Evolutionary conservation across 2,888 invertebrate species (phyloP).

Genomic region (Gibbula magus): DNA sequence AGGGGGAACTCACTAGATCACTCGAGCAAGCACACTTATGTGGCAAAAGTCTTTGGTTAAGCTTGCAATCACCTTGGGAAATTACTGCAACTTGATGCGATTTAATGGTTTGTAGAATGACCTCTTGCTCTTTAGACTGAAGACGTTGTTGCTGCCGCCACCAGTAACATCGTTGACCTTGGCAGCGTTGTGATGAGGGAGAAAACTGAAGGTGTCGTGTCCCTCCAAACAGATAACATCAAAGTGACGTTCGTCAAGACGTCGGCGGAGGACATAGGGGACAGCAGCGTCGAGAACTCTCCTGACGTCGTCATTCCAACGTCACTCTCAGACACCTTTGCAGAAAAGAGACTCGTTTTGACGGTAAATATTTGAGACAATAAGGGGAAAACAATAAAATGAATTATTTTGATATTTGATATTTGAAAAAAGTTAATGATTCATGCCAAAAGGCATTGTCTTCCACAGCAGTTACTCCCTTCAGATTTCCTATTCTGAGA

Average conservation of each 20-base stretch:
- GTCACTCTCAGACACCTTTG: background rate
- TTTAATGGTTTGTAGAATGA: no score
- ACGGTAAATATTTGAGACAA: background rate
- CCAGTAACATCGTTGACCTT: background rate
- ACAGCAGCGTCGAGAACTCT: background rate
- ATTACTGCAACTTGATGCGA: no score
- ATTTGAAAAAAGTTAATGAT: no score
- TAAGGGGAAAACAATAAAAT: no score
- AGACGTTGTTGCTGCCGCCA: background rate
- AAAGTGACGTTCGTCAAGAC: background rate
- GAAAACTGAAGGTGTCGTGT: background rate
- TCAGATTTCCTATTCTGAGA: no score
- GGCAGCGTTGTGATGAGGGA: background rate
- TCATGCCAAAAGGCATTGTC: no score
- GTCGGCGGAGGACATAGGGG: background rate
- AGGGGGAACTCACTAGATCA: no score
- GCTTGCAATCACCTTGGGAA: no score
- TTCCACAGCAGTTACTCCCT: no score
- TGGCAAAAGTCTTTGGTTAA: no score
- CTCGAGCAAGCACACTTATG: no score
- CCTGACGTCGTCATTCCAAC: background rate
- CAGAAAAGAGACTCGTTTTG: background rate
- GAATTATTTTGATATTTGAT: no score
- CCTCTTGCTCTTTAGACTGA: background rate
- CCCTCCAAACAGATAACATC: background rate